phyloP scores from a whole-genome alignment of 2,797 vertebrate species.

The Acipenser ruthenus region DNA sequence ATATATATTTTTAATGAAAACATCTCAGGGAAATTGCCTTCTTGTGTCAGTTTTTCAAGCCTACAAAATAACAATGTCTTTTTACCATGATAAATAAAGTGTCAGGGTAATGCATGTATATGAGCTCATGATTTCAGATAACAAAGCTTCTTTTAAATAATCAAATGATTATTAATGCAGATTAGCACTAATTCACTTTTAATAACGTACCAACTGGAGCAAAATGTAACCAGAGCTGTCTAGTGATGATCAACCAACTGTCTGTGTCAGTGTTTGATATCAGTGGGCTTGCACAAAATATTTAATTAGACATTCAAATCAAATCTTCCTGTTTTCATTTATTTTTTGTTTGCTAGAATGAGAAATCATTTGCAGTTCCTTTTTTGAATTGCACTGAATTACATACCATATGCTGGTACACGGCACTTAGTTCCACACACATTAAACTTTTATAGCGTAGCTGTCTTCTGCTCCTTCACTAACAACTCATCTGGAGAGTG shows the following conservation, averaged over 20 bases:
- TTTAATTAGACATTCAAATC: too few species aligned
- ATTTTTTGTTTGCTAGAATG: neutral
- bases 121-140: neutral
- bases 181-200: neutral
- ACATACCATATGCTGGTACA: slow-evolving; percentile 11
- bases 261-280: too few species aligned
- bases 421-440: slow-evolving; percentile 29
- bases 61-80: neutral
- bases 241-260: too few species aligned
- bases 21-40: neutral
- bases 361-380: slow-evolving; percentile 20
- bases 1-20: slow-evolving; percentile 2
- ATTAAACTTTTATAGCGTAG: slow-evolving; percentile 36
- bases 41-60: neutral
- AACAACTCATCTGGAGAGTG: slow-evolving; percentile 31
- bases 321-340: neutral
- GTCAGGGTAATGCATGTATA: neutral
- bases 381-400: slow-evolving; percentile 26
- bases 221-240: neutral
- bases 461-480: slow-evolving; percentile 29
- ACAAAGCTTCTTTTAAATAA: neutral
- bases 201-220: neutral
- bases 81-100: neutral
- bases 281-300: too few species aligned
- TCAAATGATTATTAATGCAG: neutral